phyloP scores from a whole-genome alignment of 2,113 vertebrate species.

The Eretmochelys imbricata region DNA sequence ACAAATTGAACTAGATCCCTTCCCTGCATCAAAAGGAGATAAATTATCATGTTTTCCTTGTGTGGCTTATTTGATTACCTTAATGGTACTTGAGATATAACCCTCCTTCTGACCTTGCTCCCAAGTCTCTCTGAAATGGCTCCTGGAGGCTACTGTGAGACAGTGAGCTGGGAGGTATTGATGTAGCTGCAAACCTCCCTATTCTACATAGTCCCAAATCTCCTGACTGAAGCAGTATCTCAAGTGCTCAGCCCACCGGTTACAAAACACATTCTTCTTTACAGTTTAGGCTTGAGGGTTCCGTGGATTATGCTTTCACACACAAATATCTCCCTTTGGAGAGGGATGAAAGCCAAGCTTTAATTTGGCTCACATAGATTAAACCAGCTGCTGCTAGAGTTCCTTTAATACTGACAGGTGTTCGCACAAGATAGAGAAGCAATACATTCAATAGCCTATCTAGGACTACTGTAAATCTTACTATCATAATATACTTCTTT shows the following conservation, averaged over 20 bases:
- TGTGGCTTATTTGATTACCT: not conserved
- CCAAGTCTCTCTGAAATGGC: not conserved
- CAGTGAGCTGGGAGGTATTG: not conserved
- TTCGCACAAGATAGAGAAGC: not conserved
- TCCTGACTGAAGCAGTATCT: accelerated
- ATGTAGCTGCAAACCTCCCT: accelerated
- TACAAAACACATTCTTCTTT: not conserved
- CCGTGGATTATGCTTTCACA: accelerated
- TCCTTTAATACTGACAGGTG: not conserved
- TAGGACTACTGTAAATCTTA: not conserved
- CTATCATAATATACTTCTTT: not conserved
- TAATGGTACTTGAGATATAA: accelerated
- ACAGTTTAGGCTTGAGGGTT: accelerated
- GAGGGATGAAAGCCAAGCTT: not conserved
- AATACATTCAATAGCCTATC: not conserved
- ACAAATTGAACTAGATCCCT: not conserved
- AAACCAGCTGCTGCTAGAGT: not conserved
- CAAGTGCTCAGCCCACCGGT: accelerated
- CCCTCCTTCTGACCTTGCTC: not conserved
- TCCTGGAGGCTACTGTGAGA: not conserved
- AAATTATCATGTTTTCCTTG: accelerated
- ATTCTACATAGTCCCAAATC: not conserved
- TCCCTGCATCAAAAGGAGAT: accelerated
- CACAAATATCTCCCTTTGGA: not conserved
- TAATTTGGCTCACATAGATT: accelerated